These are phyloP conservation scores for Scomber colias DNA, from an alignment of 2,113 vertebrate species.

Conservation along the genomic window DNA sequence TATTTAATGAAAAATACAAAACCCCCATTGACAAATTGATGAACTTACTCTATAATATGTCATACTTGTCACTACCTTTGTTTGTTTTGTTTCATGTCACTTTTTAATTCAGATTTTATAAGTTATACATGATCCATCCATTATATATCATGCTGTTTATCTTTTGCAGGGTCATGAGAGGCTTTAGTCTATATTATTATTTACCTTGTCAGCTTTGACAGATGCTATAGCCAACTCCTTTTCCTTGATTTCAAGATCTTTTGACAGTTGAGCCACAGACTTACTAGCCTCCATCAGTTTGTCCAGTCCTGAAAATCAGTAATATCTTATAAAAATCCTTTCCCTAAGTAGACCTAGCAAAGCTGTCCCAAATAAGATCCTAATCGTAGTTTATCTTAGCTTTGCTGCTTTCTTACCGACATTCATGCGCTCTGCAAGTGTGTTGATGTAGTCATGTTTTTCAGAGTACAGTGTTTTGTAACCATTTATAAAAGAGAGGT, in stretches of 20 bases:
- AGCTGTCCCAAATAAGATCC: neutral
- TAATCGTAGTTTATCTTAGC: neutral
- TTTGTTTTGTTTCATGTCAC: neutral
- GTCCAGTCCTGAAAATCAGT: slow-evolving; percentile 78
- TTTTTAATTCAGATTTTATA: neutral
- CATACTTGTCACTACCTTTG: neutral
- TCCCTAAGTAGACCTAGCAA: neutral
- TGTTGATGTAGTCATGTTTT: slow-evolving; percentile 85
- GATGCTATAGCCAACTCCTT: slow-evolving; percentile 89
- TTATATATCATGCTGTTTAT: neutral
- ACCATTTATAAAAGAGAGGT: slow-evolving; percentile 87
- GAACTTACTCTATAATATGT: neutral
- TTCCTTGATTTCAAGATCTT: slow-evolving; percentile 87
- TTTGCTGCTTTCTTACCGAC: slow-evolving; percentile 82
- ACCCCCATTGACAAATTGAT: neutral
- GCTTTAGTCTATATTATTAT: neutral
- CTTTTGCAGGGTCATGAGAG: neutral
- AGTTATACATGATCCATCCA: neutral
- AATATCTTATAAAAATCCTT: neutral
- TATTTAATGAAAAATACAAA: no score
- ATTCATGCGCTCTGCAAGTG: slow-evolving; percentile 89
- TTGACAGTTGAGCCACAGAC: slow-evolving; percentile 85
- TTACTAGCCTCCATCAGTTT: slow-evolving; percentile 91
- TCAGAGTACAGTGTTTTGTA: slow-evolving; percentile 88
- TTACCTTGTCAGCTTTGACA: slow-evolving; percentile 87